Conservation (phyloP, 37 sponge, comb jelly and placozoan species). For the Agelas oroides region DNA sequence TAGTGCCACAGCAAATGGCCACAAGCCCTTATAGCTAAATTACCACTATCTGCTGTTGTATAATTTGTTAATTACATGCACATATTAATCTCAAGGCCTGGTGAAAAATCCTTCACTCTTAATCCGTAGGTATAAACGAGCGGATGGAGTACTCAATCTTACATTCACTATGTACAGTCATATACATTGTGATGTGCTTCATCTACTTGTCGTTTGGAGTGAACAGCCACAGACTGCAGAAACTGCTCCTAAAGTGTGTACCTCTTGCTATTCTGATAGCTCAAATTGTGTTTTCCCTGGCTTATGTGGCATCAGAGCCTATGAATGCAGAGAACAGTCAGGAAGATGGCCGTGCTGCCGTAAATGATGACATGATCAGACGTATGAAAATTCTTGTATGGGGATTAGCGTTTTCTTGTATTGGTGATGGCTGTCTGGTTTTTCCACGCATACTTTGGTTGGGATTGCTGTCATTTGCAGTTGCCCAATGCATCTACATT, state of each 20-base stretch:
- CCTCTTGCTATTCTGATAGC: neutral
- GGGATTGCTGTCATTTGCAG: conserved; percentile 4
- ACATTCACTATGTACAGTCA: neutral
- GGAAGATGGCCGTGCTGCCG: too few species aligned
- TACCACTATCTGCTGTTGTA: too few species aligned
- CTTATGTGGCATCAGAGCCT: too few species aligned
- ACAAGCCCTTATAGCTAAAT: too few species aligned
- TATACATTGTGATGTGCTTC: neutral
- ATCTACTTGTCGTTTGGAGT: conserved; percentile 26
- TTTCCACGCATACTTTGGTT: neutral
- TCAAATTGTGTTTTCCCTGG: neutral
- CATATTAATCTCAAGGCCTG: too few species aligned
- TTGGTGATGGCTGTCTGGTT: conserved; percentile 31
- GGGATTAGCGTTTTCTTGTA: conserved; percentile 16
- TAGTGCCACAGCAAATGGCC: too few species aligned
- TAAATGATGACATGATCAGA: too few species aligned
- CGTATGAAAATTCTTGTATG: neutral
- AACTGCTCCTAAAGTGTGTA: conserved; percentile 14
- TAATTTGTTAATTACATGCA: too few species aligned
- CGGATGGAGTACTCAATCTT: too few species aligned
- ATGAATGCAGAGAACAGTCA: too few species aligned
- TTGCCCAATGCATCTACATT: neutral
- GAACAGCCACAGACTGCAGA: neutral
- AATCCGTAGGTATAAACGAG: too few species aligned
- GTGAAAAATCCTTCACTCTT: too few species aligned